Base-by-base conservation (phyloP, 30 jellyfish, hydroid and myxozoan genomes). In the Cassiopea xamachana region DNA sequence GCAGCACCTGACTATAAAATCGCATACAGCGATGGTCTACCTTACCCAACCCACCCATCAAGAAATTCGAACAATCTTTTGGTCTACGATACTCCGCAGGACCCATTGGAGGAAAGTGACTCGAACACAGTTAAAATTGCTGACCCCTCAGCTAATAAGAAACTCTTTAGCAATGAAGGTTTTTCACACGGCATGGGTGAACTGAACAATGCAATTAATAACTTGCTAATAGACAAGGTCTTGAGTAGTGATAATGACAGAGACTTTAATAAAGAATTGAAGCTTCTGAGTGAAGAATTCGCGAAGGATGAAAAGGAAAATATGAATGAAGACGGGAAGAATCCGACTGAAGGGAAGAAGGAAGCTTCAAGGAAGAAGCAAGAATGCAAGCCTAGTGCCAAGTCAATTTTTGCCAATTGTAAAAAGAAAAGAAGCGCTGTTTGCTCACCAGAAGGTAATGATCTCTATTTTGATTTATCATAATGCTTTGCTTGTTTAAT, bases 381-480 rank as follows among this genome's bases (percentile, higher is more conserved):
- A 2, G 74, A 18, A 12, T 92, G 98, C 79, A 92, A 92, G 81
- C 95, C 94, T 27, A 78, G 84, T 55, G 95, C 92, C 2, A 79
- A 82, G 47, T 92, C 98, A 12, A 80, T 86, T 46, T 85, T 83
- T 77, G 94, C 95, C 8, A 80, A 92, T 77, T 92, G 98, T 77
- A 85, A 74, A 60, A 80, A 80, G 81, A 85, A 85, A 71, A 70
- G 93, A 77, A 90, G 92, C 74, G 95, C 90, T 44, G 94, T 84
- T 59, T 92, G 98, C 82, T 60, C 90, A 15, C 92, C 93, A 27
- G 98, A 92, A 86, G 95, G 98, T 92, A 86, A 71, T 75, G 49
- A 13, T 14, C 16, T 44, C 49, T 45, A 55, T 55, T 55, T 55
- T 55, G 0, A 3, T 55, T 3, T 55, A 10, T 55, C 64, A 55